Evolutionary conservation across 2,888 invertebrate genomes (phyloP).

Genomic region (Drepanosiphum platanoidis): DNA sequence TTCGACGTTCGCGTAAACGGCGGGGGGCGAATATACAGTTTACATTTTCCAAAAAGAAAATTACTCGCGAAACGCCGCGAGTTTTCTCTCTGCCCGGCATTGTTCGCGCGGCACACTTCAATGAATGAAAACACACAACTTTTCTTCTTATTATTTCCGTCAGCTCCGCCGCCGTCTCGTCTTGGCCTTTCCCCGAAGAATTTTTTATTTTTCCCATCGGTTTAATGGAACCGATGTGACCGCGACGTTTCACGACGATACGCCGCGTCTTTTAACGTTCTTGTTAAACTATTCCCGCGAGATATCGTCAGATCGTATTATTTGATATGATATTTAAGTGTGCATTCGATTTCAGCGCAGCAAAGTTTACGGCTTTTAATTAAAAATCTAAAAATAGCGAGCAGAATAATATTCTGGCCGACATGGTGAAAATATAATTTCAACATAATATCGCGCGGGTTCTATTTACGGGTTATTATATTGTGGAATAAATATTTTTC

Average conservation of each 20-base stretch:
- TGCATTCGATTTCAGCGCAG: too few relatives aligned
- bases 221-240: not conserved
- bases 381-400: too few relatives aligned
- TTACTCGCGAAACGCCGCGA: constrained; percentile 7
- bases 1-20: not conserved
- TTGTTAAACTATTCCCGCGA: too few relatives aligned
- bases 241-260: not conserved
- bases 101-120: not conserved
- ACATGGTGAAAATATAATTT: too few relatives aligned
- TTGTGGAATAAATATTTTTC: too few relatives aligned
- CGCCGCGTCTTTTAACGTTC: not conserved
- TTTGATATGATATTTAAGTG: too few relatives aligned
- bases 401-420: too few relatives aligned
- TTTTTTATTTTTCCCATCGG: not conserved
- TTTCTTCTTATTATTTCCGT: not conserved
- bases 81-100: not conserved
- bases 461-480: too few relatives aligned
- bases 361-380: too few relatives aligned
- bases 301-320: too few relatives aligned
- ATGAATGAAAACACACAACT: not conserved
- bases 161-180: too few relatives aligned
- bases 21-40: not conserved
- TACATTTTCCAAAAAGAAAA: not conserved
- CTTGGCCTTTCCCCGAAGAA: not conserved
- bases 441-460: too few relatives aligned